Evolutionary conservation across 2,888 invertebrate genomes (phyloP), one percentile per base, ranked within the genome.

Genomic region (Leptinotarsa haldemani): DNA sequence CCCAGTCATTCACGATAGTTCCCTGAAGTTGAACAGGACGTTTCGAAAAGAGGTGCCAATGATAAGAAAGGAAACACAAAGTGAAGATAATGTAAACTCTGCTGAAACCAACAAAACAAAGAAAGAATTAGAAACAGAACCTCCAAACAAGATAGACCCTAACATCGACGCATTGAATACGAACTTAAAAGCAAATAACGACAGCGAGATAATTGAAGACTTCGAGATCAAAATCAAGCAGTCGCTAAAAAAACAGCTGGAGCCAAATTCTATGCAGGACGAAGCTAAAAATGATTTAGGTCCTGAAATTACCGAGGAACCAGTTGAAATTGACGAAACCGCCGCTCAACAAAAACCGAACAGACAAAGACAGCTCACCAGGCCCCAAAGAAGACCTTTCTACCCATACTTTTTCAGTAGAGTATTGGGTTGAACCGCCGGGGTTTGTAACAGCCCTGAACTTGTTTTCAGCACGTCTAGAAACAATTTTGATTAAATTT

Each of bases 381-480:
- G 88, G 75, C 88, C 89, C 9, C 88, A 89, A 74, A 87, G 88
- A 72, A 87, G 88, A 77, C 87, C 89, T n/a, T 89, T 89, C 79
- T 90, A 90, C 81, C 89, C 90, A 25, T 90, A 90, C 78, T 89
- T 90, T 78, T 88, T 90, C 79, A 89, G 89, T 82, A 85, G 90
- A 80, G 89, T 90, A 75, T 82, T 90, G 74, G 90, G 90, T 77
- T 90, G 85, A 87, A 76, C 70, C n/a, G 0, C 9, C 40, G 12
- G 40, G 40, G 40, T 40, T 40, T 40, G 9, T 40, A 16, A 40
- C 4, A 18, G 56, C 15, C 25, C 13, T 20, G 5, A 16, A 58
- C 4, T 25, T 15, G 58, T 58, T 16, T 56, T 25, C 25, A 25
- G 58, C 58, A 58, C 25, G 25, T 58, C 58, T 58, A 58, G 58